A percentile compares a stretch with the other conserved stretches of the same genome.
These are phyloP conservation scores for Xanthostigma xanthostigma DNA, from an alignment of 2,888 invertebrate species.

Conservation along the genomic window DNA sequence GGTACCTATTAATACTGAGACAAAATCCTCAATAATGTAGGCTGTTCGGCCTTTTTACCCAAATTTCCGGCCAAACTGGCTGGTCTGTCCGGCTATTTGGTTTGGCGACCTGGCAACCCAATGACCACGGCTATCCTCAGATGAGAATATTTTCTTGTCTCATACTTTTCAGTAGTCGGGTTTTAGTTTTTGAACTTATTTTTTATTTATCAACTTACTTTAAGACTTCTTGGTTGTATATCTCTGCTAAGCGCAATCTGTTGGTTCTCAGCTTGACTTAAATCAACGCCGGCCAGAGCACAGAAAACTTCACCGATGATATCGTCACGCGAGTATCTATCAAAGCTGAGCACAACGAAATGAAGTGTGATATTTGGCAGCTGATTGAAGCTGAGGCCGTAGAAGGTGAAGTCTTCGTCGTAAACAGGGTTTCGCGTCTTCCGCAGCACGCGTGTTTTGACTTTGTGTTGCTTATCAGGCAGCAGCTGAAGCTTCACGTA, in stretches of 20 bases:
- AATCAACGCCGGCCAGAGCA: conserved; percentile 51
- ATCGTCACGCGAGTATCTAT: conserved; percentile 95
- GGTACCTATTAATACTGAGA: too few relatives aligned
- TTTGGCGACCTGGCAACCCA: too few relatives aligned
- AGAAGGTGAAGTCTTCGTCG: conserved; percentile 98
- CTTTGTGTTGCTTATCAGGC: conserved; percentile 95
- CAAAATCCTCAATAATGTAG: too few relatives aligned
- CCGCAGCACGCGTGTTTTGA: conserved; percentile 88
- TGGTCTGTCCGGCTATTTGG: too few relatives aligned
- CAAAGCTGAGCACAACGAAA: conserved; percentile 88
- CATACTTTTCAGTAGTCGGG: too few relatives aligned
- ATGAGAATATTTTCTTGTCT: too few relatives aligned
- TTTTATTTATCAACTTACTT: too few relatives aligned
- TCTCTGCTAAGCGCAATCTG: conserved; percentile 73
- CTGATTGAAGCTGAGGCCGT: conserved; percentile 78
- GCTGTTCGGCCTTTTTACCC: too few relatives aligned
- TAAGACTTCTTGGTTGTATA: conserved; percentile 83
- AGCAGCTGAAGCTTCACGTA: conserved; percentile 95
- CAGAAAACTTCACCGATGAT: conserved; percentile 95
- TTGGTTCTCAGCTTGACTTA: conserved; percentile 57
- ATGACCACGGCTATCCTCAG: too few relatives aligned
- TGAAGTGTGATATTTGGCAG: conserved; percentile 80
- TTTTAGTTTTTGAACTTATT: too few relatives aligned
- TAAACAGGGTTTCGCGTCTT: conserved; percentile 94
- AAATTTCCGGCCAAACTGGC: too few relatives aligned